These are phyloP conservation scores for Gnatocerus cornutus DNA, from an alignment of 2,888 invertebrate genomes.

Conservation along the genomic window DNA sequence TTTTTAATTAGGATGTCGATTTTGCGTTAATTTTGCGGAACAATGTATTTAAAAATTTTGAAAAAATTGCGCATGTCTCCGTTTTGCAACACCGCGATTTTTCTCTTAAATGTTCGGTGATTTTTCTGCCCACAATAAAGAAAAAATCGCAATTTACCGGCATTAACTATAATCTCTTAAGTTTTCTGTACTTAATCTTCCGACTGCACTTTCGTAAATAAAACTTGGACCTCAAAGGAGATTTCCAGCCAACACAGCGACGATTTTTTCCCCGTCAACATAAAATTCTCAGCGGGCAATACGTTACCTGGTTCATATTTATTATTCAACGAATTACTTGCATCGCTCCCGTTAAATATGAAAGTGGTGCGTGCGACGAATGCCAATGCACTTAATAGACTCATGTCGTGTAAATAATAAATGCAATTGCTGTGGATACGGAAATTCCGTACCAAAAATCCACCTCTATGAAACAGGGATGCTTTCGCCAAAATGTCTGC, in stretches of 20 bases:
- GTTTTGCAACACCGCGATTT: not conserved
- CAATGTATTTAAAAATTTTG: too few relatives aligned
- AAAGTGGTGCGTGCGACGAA: constrained; percentile 64
- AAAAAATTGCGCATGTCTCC: too few relatives aligned
- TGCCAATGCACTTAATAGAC: constrained; percentile 67
- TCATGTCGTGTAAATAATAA: constrained; percentile 66
- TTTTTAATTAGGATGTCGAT: too few relatives aligned
- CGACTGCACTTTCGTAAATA: constrained; percentile 30
- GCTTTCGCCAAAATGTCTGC: constrained; percentile 8
- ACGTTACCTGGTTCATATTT: constrained; percentile 59
- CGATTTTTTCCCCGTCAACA: constrained; percentile 45
- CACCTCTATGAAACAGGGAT: not conserved
- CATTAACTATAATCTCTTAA: not conserved
- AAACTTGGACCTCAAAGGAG: constrained; percentile 16
- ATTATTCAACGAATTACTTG: constrained; percentile 66
- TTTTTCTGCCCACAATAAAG: not conserved
- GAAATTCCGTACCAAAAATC: constrained; percentile 31
- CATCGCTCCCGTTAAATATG: constrained; percentile 65
- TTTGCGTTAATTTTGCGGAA: too few relatives aligned
- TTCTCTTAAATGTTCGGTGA: not conserved
- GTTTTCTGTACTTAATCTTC: constrained; percentile 5
- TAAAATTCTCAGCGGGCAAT: constrained; percentile 48
- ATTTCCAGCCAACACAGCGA: constrained; percentile 17
- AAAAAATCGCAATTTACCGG: not conserved
- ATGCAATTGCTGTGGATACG: constrained; percentile 57